Evolutionary conservation across 1,140 invertebrate genomes (phyloP), one percentile per base, ranked within the genome.

Genomic region (Drosophila chauvacae): DNA sequence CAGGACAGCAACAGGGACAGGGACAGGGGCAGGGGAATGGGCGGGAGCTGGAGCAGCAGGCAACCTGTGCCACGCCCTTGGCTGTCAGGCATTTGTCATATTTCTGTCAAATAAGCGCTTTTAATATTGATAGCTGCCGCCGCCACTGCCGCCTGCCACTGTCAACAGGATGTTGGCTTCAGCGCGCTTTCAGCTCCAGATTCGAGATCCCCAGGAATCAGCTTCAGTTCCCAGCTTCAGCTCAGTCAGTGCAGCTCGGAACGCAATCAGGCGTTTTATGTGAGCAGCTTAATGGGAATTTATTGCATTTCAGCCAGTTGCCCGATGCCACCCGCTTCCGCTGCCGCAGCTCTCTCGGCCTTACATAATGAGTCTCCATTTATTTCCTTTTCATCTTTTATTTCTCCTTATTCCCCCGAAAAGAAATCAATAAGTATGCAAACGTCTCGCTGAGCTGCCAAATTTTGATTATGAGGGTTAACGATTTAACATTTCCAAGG

Each of bases 41-140:
- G 13, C 42, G 5, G 10, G 33, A 44, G 44, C 26, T 23, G 39
- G 20, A 58, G 51, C 35, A 57, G 70, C 70, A 48, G 56, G 61
- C 74, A 82, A 77, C 80, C 84, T 82, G 79, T 71, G 53, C 69
- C 70, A 73, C 45, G 63, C 72, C 77, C 84, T 90, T 85, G 77
- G 70, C 78, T 90, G 85, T 90, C 85, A 90, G 75, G 85, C 85
- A 90, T 90, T 90, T 90, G 85, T 90, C 85, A 90, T 90, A 90
- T 90, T 90, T 90, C 85, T 90, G 85, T 90, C 85, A 90, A 90
- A 90, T 90, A 90, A 90, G 86, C 86, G 85, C 84, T 90, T 90
- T 90, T 90, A 90, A 90, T 90, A 90, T 90, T 90, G 85, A 90
- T 87, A 88, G 84, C 80, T 86, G 83, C 78, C 41, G 68, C 78